Conservation (phyloP, 2,113 vertebrate species). For the Hemiprocne comata region DNA sequence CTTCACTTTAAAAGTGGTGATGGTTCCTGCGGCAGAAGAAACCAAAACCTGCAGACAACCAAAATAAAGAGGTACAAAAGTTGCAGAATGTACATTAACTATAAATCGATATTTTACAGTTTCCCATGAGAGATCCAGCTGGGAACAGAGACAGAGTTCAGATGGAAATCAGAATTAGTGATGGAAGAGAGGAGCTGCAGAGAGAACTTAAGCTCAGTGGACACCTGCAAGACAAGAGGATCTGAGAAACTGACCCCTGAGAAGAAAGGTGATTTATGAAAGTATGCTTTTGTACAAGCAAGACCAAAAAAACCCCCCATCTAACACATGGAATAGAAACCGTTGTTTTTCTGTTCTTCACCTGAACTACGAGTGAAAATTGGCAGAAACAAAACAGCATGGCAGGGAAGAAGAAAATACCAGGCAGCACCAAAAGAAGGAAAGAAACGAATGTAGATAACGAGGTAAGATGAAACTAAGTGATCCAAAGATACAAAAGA, state of each 20-base stretch:
- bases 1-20: not conserved
- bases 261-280: constrained; percentile 32
- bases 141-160: constrained; percentile 50
- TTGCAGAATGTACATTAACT: not conserved
- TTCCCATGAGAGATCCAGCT: constrained; percentile 49
- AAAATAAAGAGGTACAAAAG: constrained; percentile 15
- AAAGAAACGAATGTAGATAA: not conserved
- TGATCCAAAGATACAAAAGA: not conserved
- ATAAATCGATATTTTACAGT: constrained; percentile 19
- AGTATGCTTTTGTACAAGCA: constrained; percentile 1
- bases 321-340: not conserved
- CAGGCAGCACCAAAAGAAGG: not conserved
- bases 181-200: constrained; percentile 33
- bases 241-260: constrained; percentile 46
- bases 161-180: constrained; percentile 7
- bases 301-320: not conserved
- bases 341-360: not conserved
- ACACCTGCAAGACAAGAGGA: constrained; percentile 39
- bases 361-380: not conserved
- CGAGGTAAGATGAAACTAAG: not conserved
- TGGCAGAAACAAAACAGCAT: not conserved
- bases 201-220: constrained; percentile 36
- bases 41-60: not conserved
- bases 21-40: not conserved
- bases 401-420: not conserved